Conservation (phyloP, 2,888 invertebrate genomes). For the Hipparchia semele region DNA sequence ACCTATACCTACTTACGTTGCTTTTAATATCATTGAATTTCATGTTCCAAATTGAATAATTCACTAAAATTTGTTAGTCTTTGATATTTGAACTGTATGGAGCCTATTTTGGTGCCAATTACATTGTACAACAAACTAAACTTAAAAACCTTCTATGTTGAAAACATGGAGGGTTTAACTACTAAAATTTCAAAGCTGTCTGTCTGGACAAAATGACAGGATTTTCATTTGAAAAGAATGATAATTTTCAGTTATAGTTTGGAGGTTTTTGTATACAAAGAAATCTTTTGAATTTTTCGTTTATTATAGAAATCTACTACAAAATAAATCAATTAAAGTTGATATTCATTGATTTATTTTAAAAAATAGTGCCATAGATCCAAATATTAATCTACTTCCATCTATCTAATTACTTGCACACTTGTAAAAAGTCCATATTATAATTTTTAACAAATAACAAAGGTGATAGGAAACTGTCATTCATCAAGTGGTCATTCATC, state of each 20-base stretch:
- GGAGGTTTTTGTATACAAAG: too few species aligned
- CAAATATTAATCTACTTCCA: neutral
- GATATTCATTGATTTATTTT: neutral
- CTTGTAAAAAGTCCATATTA: too few species aligned
- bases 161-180: too few species aligned
- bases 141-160: neutral
- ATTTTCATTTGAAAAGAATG: neutral
- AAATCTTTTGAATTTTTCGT: too few species aligned
- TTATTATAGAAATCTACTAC: too few species aligned
- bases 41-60: neutral
- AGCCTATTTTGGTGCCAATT: constrained; percentile 1
- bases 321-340: neutral
- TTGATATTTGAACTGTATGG: neutral
- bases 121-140: neutral
- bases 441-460: too few species aligned
- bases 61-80: neutral
- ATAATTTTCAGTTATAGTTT: too few species aligned
- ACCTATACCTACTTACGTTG: too few species aligned
- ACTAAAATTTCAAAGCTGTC: neutral
- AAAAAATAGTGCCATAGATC: neutral
- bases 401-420: too few species aligned
- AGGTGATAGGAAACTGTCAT: too few species aligned
- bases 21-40: neutral
- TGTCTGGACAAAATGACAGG: neutral
- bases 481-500: too few species aligned